Evolutionary conservation across 2,888 invertebrate species (phyloP).

Genomic region (Fragum whitleyi): DNA sequence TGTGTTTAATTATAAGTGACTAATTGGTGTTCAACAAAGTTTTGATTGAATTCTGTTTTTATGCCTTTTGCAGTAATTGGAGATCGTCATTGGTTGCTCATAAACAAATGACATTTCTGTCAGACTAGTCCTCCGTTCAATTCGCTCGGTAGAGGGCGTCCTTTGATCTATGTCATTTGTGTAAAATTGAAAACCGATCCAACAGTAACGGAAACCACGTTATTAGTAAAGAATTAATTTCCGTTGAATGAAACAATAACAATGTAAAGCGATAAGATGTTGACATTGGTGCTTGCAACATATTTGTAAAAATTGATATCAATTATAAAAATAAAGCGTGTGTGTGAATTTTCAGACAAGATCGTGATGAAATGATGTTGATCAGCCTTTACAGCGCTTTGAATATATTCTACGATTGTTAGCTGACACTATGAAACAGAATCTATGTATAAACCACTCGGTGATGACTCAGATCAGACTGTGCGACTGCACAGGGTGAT

Average conservation of each 20-base stretch:
- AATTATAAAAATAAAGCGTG: too few species aligned
- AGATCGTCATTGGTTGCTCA: slow-evolving; percentile 19
- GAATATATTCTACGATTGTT: too few species aligned
- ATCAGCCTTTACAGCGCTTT: too few species aligned
- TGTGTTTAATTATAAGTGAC: slow-evolving; percentile 55
- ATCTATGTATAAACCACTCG: too few species aligned
- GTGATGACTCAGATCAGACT: too few species aligned
- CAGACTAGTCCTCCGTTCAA: slow-evolving; percentile 23
- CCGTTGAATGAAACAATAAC: neutral
- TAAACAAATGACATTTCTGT: slow-evolving; percentile 30
- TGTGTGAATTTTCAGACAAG: too few species aligned
- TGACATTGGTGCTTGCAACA: too few species aligned
- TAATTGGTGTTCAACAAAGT: slow-evolving; percentile 51
- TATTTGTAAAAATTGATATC: too few species aligned
- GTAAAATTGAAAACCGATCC: slow-evolving; percentile 6
- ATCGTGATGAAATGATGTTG: too few species aligned
- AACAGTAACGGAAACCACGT: neutral
- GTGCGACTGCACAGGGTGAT: too few species aligned
- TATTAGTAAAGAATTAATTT: slow-evolving; percentile 8
- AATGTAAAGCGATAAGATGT: neutral
- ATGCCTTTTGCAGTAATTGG: slow-evolving; percentile 42
- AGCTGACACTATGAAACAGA: too few species aligned
- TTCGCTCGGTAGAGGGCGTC: slow-evolving; percentile 4
- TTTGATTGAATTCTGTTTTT: slow-evolving; percentile 51
- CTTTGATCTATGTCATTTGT: slow-evolving; percentile 28